A percentile compares a stretch with the other conserved stretches of the same genome.
These are phyloP conservation scores for Aeoliscus strigatus DNA, from an alignment of 2,797 vertebrate genomes.

Conservation along the genomic window DNA sequence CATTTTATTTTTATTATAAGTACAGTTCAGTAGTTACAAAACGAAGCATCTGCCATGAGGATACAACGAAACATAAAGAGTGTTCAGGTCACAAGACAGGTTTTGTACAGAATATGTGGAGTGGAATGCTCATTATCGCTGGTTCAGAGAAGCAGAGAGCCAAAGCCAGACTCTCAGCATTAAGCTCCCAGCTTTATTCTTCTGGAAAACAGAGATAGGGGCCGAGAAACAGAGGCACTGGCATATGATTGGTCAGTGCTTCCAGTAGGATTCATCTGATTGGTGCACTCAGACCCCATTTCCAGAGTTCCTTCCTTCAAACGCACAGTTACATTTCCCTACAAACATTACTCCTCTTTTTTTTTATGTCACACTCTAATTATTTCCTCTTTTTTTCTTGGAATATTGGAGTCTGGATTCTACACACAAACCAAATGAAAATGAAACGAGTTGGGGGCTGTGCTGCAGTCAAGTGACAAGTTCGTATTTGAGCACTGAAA, in stretches of 20 bases:
- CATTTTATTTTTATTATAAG: constrained; percentile 89
- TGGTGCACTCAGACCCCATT: constrained; percentile 48
- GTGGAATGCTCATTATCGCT: constrained; percentile 77
- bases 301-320: constrained; percentile 40
- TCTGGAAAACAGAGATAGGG: constrained; percentile 56
- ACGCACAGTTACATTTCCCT: constrained; percentile 48
- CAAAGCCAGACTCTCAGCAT: constrained; percentile 36
- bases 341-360: constrained; percentile 24
- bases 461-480: constrained; percentile 33
- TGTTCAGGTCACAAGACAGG: constrained; percentile 81
- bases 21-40: constrained; percentile 89
- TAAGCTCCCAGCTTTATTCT: constrained; percentile 58
- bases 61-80: constrained; percentile 80
- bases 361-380: constrained; percentile 46
- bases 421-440: too few species aligned
- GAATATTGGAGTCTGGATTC: constrained; percentile 20
- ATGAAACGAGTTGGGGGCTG: constrained; percentile 37
- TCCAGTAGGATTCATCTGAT: constrained; percentile 42
- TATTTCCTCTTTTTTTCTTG: constrained; percentile 51
- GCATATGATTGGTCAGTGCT: constrained; percentile 50
- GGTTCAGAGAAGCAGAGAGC: constrained; percentile 64
- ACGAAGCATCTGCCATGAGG: constrained; percentile 84
- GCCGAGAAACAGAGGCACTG: constrained; percentile 8
- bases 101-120: constrained; percentile 72
- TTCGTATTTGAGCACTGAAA: constrained; percentile 35